Base-by-base conservation (phyloP, 1,140 invertebrate species). In the Ooceraea biroi region DNA sequence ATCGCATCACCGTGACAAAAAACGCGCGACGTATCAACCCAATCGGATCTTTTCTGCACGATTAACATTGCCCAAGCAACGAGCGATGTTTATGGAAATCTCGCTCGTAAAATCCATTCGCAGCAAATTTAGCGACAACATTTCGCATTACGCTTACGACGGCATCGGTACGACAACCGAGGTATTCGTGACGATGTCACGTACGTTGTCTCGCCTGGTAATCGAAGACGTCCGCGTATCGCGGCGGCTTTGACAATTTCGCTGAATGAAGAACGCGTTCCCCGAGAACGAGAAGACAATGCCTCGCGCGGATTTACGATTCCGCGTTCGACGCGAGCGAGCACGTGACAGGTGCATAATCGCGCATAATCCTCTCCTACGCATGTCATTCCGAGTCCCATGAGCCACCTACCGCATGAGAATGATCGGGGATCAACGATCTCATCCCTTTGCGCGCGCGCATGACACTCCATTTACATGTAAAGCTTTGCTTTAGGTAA, bases 271-370 rank as follows among this genome's bases (percentile, higher is more conserved):
- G 48, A 46, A 41, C 44, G 57, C 46, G 44, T 82, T 82, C 68
- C 22, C 10, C 50, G 78, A 72, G 60, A 14, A 30, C 44, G 27
- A 12, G 12, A 17, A 63, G 36, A 76, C 82, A 83, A 83, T 83
- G 72, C 57, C 44, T n/a, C 48, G 82, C 82, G 30, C 60, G 57
- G 44, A 83, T 83, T 83, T 83, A 77, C 71, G 71, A 83, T 83
- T 74, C 82, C 19, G 48, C 55, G 46, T 25, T 57, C 46, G 58
- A 19, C 46, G 58, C 27, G 50, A 22, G 48, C 30, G 25, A 74
- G 48, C 36, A 44, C 82, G 82, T 66, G 82, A 83, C 72, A 74
- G 82, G 58, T 83, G 82, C 82, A 55, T 57, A 78, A 72, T 74
- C 72, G n/a, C 72, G 55, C 41, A 46, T 66, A 66, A 77, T 65